These are phyloP conservation scores for Bradypus variegatus DNA, from an alignment of 2,797 vertebrate species.

Conservation along the genomic window DNA sequence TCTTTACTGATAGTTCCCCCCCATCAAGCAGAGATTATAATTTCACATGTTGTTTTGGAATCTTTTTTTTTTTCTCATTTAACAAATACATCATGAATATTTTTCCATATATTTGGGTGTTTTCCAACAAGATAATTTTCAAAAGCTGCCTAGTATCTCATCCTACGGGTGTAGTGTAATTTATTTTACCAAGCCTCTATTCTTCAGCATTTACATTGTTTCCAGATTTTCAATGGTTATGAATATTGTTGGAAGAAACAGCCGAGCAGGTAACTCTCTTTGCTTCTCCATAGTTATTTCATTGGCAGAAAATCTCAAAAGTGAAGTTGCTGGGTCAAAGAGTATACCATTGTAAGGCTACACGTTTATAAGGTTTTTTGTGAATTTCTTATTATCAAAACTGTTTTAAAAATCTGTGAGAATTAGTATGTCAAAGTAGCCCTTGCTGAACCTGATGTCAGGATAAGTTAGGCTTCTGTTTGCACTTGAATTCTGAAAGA, in stretches of 20 bases:
- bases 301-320: neutral
- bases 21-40: neutral
- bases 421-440: neutral
- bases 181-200: neutral
- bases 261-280: neutral
- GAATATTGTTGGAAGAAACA: constrained; percentile 21
- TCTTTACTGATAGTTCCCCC: neutral
- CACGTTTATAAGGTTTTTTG: neutral
- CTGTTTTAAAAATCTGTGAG: neutral
- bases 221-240: constrained; percentile 16
- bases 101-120: constrained; percentile 50
- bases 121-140: neutral
- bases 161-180: neutral
- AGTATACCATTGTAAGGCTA: neutral
- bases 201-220: neutral
- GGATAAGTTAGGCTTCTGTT: neutral
- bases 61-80: constrained; percentile 11
- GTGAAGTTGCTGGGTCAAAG: neutral
- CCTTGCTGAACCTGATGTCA: neutral
- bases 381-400: neutral
- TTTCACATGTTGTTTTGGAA: constrained; percentile 7
- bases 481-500: neutral
- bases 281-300: neutral
- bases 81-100: constrained; percentile 1
- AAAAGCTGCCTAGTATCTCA: neutral